phyloP scores from a whole-genome alignment of 2,113 vertebrate species.

The Ptyas mucosa region DNA sequence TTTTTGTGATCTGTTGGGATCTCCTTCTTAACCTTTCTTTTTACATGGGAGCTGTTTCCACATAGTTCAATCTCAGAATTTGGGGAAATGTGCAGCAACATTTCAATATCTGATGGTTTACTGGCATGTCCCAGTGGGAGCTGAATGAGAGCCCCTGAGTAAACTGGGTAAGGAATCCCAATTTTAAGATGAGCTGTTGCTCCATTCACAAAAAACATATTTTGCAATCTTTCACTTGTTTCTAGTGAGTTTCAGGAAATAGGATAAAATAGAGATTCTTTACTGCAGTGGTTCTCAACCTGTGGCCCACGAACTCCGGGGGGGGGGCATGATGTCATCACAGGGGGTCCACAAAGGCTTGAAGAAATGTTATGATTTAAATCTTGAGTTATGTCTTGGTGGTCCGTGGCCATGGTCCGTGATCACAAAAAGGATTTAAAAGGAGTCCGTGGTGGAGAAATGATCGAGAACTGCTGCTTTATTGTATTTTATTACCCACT shows the following conservation, averaged over 20 bases:
- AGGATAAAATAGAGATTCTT: background rate
- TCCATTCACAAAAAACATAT: background rate
- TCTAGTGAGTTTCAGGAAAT: background rate
- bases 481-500: background rate
- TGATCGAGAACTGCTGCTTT: background rate
- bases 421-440: background rate
- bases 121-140: too few species aligned
- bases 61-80: too few species aligned
- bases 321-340: background rate
- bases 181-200: background rate
- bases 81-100: background rate
- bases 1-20: background rate
- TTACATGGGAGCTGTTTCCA: background rate
- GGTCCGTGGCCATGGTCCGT: background rate
- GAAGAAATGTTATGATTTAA: background rate
- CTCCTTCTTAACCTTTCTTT: background rate
- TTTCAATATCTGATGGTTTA: too few species aligned
- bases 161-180: background rate
- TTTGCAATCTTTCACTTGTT: background rate
- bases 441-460: background rate
- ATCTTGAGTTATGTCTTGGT: background rate
- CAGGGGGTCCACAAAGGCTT: background rate
- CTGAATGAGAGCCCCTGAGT: background rate
- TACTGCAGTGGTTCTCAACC: background rate
- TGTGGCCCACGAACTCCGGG: background rate